Evolutionary conservation across 2,888 invertebrate genomes (phyloP), one percentile per base, ranked within the genome.

Genomic region (Nomada goodeniana): DNA sequence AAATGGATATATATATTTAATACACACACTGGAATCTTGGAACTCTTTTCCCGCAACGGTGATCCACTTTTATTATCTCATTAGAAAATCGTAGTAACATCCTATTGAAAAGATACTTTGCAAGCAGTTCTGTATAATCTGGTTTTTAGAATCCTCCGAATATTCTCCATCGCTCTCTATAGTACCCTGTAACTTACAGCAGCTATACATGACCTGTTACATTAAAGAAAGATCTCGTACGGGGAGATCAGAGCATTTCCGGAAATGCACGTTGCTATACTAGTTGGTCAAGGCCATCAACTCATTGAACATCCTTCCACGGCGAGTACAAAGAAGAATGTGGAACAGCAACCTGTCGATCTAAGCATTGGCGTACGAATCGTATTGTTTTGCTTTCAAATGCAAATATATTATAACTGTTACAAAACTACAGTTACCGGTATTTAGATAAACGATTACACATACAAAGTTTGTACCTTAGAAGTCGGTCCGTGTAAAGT

Each of bases 271-370:
- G 52, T 29, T 15, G 59, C 63, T 44, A 29, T 76, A 75, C 50
- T 26, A 84, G 76, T 84, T 74, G 84, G 84, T 84, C 84, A 84
- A 84, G 84, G 84, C 73, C 84, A 84, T 67, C 80, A 59, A 75
- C 84, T 84, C 80, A 76, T 80, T 67, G 76, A 83, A 84, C 84
- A 84, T 80, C 75, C 72, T 76, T 73, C 74, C 68, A 71, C 23
- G 65, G 44, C 23, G 68, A 64, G 44, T 61, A 65, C 61, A 68
- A 83, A 68, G 83, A 78, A 71, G 84, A 80, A 84, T 84, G 76
- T 84, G 80, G 84, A 84, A 76, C 84, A 53, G 47, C 71, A 74
- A 83, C 79, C 75, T 57, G 75, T 70, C 70, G 73, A 44, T 79
- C 50, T 78, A 60, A 60, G 18, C 76, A 70, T 77, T 57, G 72